Conservation (phyloP, 2,888 invertebrate species). For the Drosophila testacea region DNA sequence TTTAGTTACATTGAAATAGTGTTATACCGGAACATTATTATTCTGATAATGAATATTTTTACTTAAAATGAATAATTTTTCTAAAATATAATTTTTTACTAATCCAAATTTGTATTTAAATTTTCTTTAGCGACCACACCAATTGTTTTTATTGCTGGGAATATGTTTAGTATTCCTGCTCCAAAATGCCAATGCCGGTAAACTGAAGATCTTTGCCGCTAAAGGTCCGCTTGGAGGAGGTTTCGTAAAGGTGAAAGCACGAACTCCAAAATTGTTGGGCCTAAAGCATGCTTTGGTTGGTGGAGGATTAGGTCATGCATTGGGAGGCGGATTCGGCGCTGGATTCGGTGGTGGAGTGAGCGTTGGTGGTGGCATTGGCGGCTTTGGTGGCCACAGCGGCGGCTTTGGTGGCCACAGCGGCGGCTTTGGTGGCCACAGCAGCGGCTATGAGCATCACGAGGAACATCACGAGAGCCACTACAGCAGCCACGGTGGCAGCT, state of each 20-base stretch:
- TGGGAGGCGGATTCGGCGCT: conserved; percentile 38
- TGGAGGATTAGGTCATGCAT: conserved; percentile 44
- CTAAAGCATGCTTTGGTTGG: conserved; percentile 69
- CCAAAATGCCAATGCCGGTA: conserved; percentile 56
- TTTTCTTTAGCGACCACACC: conserved; percentile 13
- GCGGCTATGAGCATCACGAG: conserved; percentile 66
- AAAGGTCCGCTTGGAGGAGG: conserved; percentile 75
- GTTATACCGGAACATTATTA: too few species aligned
- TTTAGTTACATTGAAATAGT: too few species aligned
- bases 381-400: conserved; percentile 15
- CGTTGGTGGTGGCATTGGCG: conserved; percentile 38
- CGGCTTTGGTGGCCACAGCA: conserved; percentile 53
- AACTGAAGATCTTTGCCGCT: conserved; percentile 74
- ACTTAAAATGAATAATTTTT: too few species aligned
- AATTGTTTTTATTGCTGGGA: conserved; percentile 42
- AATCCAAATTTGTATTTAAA: neutral
- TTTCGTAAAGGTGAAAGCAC: conserved; percentile 71
- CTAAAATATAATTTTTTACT: too few species aligned
- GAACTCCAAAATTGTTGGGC: conserved; percentile 75
- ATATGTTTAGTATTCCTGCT: conserved; percentile 45
- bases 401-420: conserved; percentile 53
- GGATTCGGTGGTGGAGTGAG: conserved; percentile 46
- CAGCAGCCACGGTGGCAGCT: conserved; percentile 59
- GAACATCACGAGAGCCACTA: conserved; percentile 71
- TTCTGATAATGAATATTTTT: too few species aligned